phyloP scores from a whole-genome alignment of 2,797 vertebrate species.

The Diglossa cyanea region DNA sequence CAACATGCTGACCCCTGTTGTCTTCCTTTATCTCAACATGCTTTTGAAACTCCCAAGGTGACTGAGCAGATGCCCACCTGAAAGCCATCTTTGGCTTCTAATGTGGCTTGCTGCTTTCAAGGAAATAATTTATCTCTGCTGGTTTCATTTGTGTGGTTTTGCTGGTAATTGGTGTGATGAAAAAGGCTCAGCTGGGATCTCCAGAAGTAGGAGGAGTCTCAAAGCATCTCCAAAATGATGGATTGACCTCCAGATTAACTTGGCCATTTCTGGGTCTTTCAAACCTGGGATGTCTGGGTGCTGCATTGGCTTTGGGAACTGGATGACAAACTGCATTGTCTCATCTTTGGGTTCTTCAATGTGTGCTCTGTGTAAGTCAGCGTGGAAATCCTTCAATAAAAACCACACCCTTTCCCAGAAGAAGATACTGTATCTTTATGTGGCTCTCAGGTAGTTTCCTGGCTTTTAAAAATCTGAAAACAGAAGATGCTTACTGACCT shows the following conservation, averaged over 20 bases:
- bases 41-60: neutral
- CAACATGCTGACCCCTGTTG: neutral
- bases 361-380: neutral
- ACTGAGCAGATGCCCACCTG: neutral
- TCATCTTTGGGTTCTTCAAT: neutral
- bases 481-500: neutral
- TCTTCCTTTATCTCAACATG: neutral
- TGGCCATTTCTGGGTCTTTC: neutral
- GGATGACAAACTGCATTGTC: fast-evolving
- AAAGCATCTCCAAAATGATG: neutral
- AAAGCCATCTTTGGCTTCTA: neutral
- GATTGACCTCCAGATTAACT: neutral
- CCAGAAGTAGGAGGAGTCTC: neutral
- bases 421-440: neutral
- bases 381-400: neutral
- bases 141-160: neutral
- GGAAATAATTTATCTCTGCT: neutral
- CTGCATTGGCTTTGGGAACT: neutral
- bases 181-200: neutral
- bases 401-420: neutral
- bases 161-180: neutral
- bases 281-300: neutral
- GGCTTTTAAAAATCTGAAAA: neutral
- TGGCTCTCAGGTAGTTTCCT: neutral
- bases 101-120: neutral